These are phyloP conservation scores for Volucella bombylans DNA, from an alignment of 2,888 invertebrate genomes.

Conservation along the genomic window DNA sequence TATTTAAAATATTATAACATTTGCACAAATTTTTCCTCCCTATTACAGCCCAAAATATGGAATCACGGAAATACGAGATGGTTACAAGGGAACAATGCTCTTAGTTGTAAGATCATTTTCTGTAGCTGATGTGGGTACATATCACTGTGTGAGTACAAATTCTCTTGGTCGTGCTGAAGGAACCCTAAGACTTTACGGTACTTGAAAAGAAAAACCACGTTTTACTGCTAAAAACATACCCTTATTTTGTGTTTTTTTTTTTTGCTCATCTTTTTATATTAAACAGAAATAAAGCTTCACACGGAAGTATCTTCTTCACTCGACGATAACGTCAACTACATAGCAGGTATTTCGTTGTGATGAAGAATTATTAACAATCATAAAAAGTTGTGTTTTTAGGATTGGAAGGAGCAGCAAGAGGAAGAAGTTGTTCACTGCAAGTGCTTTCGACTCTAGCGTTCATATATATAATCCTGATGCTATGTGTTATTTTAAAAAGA, in stretches of 20 bases:
- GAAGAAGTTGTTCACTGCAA: conserved; percentile 6
- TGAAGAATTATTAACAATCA: background rate
- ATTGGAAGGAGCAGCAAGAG: conserved; percentile 57
- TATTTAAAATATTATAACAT: background rate
- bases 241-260: background rate
- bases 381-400: conserved; percentile 21
- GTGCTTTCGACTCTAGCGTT: background rate
- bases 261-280: conserved; percentile 5
- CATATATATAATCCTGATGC: background rate
- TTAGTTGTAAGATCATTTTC: conserved; percentile 83
- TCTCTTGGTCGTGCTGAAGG: conserved; percentile 87
- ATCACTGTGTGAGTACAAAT: conserved; percentile 89
- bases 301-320: conserved; percentile 80
- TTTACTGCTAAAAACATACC: conserved; percentile 10
- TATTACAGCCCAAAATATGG: conserved; percentile 81
- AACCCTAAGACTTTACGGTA: conserved; percentile 86
- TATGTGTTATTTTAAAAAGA: conserved; percentile 26
- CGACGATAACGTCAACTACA: conserved; percentile 81
- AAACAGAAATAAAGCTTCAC: conserved; percentile 82
- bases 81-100: conserved; percentile 82
- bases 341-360: conserved; percentile 74
- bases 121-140: conserved; percentile 87
- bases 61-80: conserved; percentile 82
- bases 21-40: conserved; percentile 9
- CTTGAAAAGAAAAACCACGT: conserved; percentile 9